Evolutionary conservation across 2,888 invertebrate genomes (phyloP), one percentile per base, ranked within the genome.

Genomic region (Helleia helle): DNA sequence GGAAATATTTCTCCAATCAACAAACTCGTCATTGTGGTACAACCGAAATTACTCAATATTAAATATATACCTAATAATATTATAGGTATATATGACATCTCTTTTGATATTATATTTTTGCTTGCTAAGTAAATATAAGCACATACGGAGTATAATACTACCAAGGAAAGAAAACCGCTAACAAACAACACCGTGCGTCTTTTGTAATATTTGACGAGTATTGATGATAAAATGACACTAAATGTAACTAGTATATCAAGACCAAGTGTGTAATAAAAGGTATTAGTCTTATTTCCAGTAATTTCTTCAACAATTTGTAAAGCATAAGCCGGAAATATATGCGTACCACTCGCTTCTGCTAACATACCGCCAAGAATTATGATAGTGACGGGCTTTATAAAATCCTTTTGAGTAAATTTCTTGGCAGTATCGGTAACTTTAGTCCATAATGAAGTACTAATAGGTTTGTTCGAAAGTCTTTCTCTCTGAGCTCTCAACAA

Each of bases 311-410:
- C 62, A 1, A 77, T 71, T 40, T 70, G 64, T 7, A 64, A 29
- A 2, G 73, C 76, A 22, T 68, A 76, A 0, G 68, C 62, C 0
- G 75, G 66, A 8, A 76, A 72, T 0, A 62, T 48, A 27, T 75
- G 72, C 18, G 71, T 58, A 0, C 75, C 74, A 31, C 68, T 61
- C 2, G 55, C 36, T 47, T 76, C 77, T 0, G 71, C 39, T 1
- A 77, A 41, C 1, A 67, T 2, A 1, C 42, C 49, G 4, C 61
- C 56, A 1, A 67, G 49, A 0, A 65, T 37, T 1, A 66, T 54
- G 4, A 74, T 64, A 1, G 58, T 44, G 0, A 62, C 8, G 0
- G 77, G 76, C 43, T 65, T 72, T 0, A 64, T 8, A 8, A 77
- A 77, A 24, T 70, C 65, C 30, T 48, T 62, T 38, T 45, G 54